phyloP scores from a whole-genome alignment of 1,140 invertebrate genomes.

The Saccostrea glomerata region DNA sequence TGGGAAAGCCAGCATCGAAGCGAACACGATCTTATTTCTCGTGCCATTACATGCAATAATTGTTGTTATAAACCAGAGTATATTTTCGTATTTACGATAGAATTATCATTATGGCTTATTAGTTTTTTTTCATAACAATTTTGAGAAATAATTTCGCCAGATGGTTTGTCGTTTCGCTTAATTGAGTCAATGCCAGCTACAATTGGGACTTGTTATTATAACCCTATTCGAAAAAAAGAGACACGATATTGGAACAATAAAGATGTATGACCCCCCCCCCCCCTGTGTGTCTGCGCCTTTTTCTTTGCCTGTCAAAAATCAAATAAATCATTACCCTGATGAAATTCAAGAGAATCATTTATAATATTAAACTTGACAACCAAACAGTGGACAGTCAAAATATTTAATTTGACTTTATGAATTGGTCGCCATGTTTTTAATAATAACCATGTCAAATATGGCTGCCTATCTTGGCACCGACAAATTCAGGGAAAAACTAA shows the following conservation, averaged over 20 bases:
- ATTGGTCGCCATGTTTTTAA: conserved; percentile 70
- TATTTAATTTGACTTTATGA: conserved; percentile 6
- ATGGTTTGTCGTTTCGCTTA: neutral
- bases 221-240: neutral
- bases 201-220: neutral
- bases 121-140: conserved; percentile 35
- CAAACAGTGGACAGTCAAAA: neutral
- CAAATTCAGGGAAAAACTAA: conserved; percentile 41
- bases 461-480: conserved; percentile 64
- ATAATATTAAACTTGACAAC: neutral
- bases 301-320: conserved; percentile 60
- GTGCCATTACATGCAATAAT: conserved; percentile 21
- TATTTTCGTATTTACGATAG: conserved; percentile 4
- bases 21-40: conserved; percentile 1
- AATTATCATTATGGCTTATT: conserved; percentile 33
- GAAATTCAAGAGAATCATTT: neutral
- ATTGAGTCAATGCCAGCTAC: neutral
- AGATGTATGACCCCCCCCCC: too few species aligned
- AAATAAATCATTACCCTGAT: neutral
- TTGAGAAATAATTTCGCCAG: conserved; percentile 18
- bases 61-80: conserved; percentile 19
- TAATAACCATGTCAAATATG: conserved; percentile 59
- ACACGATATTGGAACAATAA: too few species aligned
- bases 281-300: conserved; percentile 62
- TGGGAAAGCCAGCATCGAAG: neutral